Evolutionary conservation across 2,888 invertebrate species (phyloP), one percentile per base, ranked within the genome.

Genomic region (Artemia sp.): DNA sequence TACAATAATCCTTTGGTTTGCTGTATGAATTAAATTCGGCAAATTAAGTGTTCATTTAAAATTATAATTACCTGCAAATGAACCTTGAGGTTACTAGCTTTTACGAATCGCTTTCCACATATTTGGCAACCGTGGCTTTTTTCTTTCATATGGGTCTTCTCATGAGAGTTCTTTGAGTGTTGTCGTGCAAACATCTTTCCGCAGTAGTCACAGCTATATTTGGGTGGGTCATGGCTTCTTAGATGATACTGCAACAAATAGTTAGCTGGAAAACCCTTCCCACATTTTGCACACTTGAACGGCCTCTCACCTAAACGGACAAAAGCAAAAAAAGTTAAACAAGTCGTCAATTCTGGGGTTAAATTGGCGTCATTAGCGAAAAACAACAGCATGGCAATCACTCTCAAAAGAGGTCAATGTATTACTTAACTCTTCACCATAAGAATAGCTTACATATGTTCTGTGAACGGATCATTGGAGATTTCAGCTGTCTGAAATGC

Each of bases 201-300:
- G 64, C 64, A 58, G 12, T 58, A 58, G 64, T 24, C 14, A 58
- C 64, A 58, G 14, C 24, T 24, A 58, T 58, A 58, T 58, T 58
- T 58, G 14, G 64, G 64, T 2, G 64, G n/a, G 10, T 58, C 64
- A 24, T 58, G 64, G 10, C 14, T 10, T 24, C 24, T 58, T 58
- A 58, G 24, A 58, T 58, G 64, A 58, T 58, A 58, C 64, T 58
- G 64, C n/a, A 58, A 24, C 8, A 58, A 24, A 24, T 58, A 58
- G 64, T 58, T 58, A 1, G 64, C 64, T 10, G 64, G 64, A 58
- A 11, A 58, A 8, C 64, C 64, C 24, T 24, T n/a, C n/a, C 64
- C 24, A 24, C 64, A 58, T 19, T 19, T 24, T 10, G 64, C 2
- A 24, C 64, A 58, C 24, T 58, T 58, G 64, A 58, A 58, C 14